A percentile compares a stretch with the other conserved stretches of the same genome.
phyloP scores from a whole-genome alignment of 2,797 vertebrate genomes.

The Schizopygopsis pylzovi region DNA sequence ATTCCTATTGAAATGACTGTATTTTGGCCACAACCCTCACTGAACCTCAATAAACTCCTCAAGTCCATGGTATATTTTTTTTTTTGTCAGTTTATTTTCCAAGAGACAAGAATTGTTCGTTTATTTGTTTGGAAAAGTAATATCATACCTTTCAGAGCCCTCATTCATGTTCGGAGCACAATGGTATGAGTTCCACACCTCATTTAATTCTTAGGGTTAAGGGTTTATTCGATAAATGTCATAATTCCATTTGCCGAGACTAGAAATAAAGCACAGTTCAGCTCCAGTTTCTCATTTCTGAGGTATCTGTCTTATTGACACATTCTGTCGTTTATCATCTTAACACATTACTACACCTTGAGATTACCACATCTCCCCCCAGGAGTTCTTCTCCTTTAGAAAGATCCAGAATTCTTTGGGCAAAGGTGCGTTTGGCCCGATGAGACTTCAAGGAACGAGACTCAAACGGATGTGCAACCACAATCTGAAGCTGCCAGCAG shows the following conservation, averaged over 20 bases:
- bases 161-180: background rate
- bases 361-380: conserved; percentile 41
- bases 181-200: background rate
- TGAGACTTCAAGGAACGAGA: conserved; percentile 28
- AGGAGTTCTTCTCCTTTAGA: conserved; percentile 14
- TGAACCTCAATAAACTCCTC: background rate
- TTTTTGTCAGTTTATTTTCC: background rate
- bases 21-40: background rate
- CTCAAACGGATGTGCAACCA: conserved; percentile 45
- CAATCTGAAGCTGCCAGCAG: conserved; percentile 30
- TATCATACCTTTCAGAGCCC: background rate
- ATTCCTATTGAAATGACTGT: background rate
- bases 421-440: background rate
- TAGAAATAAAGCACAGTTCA: conserved; percentile 18
- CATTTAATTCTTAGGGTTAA: background rate
- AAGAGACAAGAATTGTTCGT: background rate
- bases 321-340: conserved; percentile 6
- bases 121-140: background rate
- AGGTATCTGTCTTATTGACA: conserved; percentile 29
- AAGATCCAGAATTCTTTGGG: conserved; percentile 14
- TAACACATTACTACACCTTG: conserved; percentile 18
- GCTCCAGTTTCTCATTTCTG: conserved; percentile 17
- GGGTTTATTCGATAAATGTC: conserved; percentile 19
- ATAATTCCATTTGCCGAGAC: conserved; percentile 11
- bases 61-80: background rate